Conservation (phyloP, 1,140 invertebrate species). For the Trichoplusia ni region DNA sequence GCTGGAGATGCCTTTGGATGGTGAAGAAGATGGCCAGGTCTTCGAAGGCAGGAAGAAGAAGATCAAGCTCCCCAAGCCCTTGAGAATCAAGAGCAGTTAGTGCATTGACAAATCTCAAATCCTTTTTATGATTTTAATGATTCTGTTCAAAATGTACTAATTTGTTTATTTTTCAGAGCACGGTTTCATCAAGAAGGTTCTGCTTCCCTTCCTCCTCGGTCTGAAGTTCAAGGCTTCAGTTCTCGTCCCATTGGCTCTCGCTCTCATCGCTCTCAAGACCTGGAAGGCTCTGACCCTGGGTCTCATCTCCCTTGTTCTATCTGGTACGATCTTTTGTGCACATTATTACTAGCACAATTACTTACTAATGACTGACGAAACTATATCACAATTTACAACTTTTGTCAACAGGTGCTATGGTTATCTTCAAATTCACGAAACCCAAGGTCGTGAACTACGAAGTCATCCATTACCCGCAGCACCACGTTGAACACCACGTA, state of each 20-base stretch:
- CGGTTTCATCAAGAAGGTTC: conserved; percentile 90
- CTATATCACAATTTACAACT: not conserved
- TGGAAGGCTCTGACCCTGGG: conserved; percentile 93
- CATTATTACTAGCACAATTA: too few relatives aligned
- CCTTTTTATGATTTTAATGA: not conserved
- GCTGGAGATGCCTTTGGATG: conserved; percentile 86
- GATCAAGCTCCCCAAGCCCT: conserved; percentile 74
- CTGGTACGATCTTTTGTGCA: conserved; percentile 73
- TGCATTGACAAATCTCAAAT: conserved; percentile 8
- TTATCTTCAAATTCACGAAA: conserved; percentile 92
- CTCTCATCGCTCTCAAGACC: conserved; percentile 91
- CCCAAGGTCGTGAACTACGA: conserved; percentile 92
- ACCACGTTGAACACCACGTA: conserved; percentile 86
- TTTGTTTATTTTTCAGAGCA: conserved; percentile 82
- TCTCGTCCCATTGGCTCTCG: conserved; percentile 89
- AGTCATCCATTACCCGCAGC: conserved; percentile 91
- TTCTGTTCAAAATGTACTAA: conserved; percentile 7
- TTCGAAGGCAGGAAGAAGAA: conserved; percentile 78
- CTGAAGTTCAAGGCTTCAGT: conserved; percentile 92
- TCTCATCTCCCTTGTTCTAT: conserved; percentile 90
- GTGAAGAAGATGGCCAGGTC: conserved; percentile 83
- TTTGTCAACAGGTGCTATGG: conserved; percentile 84
- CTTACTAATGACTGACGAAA: not conserved
- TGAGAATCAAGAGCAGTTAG: conserved; percentile 78
- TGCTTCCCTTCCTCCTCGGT: conserved; percentile 91